A percentile compares a stretch with the other conserved stretches of the same genome.
These are phyloP conservation scores for Lasius fuliginosus DNA, from an alignment of 2,888 invertebrate species.

Conservation along the genomic window DNA sequence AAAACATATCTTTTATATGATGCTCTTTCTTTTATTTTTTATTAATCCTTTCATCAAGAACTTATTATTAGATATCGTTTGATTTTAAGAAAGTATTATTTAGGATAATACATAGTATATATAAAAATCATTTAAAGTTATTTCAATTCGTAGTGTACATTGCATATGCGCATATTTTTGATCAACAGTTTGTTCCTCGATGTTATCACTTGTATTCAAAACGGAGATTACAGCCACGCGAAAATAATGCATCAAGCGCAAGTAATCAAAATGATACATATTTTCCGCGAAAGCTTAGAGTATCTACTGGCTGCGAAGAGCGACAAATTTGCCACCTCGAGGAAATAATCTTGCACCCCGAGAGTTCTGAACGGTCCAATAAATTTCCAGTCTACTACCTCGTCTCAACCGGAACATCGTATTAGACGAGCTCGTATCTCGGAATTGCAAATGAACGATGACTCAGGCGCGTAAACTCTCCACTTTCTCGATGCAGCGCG, in stretches of 20 bases:
- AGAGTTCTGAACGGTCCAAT: constrained; percentile 66
- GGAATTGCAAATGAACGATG: constrained; percentile 73
- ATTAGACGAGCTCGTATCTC: constrained; percentile 63
- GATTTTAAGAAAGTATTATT: neutral
- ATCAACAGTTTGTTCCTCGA: neutral
- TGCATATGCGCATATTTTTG: neutral
- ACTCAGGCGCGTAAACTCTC: neutral
- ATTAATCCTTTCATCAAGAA: neutral
- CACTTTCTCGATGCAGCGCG: constrained; percentile 23
- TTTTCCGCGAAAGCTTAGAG: constrained; percentile 25
- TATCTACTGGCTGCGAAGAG: constrained; percentile 55
- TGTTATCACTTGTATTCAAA: neutral
- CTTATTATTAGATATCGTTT: neutral
- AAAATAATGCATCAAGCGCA: constrained; percentile 25
- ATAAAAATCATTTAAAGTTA: neutral
- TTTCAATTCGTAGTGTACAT: neutral
- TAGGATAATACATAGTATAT: no score
- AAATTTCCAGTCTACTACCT: constrained; percentile 67
- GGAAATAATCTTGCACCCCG: constrained; percentile 73
- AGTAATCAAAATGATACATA: neutral
- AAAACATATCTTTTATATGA: neutral
- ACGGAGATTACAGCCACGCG: neutral
- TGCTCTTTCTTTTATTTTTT: neutral
- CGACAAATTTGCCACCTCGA: constrained; percentile 73
- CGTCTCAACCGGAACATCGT: constrained; percentile 63